Base-by-base conservation (phyloP, 2,888 invertebrate genomes). In the Frankliniella intonsa region DNA sequence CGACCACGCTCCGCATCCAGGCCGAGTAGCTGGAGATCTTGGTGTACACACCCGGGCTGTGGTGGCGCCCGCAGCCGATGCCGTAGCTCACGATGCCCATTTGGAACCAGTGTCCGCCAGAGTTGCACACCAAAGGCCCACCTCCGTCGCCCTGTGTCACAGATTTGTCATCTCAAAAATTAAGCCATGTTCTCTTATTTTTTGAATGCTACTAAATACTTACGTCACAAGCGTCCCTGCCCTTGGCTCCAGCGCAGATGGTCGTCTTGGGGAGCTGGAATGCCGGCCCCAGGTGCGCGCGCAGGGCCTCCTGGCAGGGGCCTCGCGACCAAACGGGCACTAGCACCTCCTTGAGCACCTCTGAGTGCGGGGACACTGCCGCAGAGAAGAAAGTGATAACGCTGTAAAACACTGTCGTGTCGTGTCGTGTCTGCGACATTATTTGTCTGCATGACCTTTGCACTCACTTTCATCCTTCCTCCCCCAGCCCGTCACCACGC, bases 191-290 rank as follows among this genome's bases (percentile, higher is more conserved):
- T 38, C 38, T 38, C 38, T 38, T 38, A 3, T 38, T 38, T 38
- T 38, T 5, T 5, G 2, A 38, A 38, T 38, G 2, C 5, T 38
- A 38, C 38, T 5, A 38, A 38, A 38, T 17, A 85, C 87, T 86
- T 85, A 88, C 88, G 84, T 88, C 88, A 84, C 89, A 89, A 27
- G 88, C 88, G 84, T 88, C 89, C 76, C 86, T 85, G 50, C 87
- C 88, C 84, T 87, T 87, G 50, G 87, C 87, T 19, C 86, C 89
- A 12, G 88, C 89, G 84, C 89, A 89, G 51, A 89, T 84, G 12
- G 88, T 85, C 5, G 87, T 87, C 10, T 86, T 83, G 7, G 88
- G 87, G 17, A 89, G 84, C 38, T 84, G 84, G 84, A 87, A 89
- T 51, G 84, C 85, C 3, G 87, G 86, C 2, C 89, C 88, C 83